Evolutionary conservation across 2,113 vertebrate genomes (phyloP), one percentile per base, ranked within the genome.

Genomic region (Triplophysa tibetana): DNA sequence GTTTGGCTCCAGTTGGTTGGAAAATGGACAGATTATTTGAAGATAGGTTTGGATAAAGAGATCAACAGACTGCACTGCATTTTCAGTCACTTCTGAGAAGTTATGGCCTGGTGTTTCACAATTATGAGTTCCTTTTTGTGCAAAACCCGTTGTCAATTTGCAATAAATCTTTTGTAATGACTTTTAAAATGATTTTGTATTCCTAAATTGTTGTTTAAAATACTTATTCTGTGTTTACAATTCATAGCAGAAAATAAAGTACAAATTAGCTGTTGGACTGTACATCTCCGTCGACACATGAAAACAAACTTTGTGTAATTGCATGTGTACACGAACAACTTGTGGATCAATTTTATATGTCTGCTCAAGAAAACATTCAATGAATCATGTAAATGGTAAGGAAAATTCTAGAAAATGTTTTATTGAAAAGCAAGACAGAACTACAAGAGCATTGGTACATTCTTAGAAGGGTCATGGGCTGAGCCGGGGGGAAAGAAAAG

Each of bases 341-440:
- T 50, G 48, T 50, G 13, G 48, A 50, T 16, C 48, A 50, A 38
- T 7, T 38, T 6, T 5, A 38, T 38, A 38, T 38, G 6, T 38
- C 33, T 38, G 33, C 33, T 4, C 33, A 19, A 13, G 11, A 70
- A 26, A 24, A 6, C 60, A 50, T 45, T 12, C 43, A 45, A 9
- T 45, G 43, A 45, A 45, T 7, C 3, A 74, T 45, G 4, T 5
- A 23, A 50, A 50, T 11, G 19, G 23, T 43, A 90, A 92, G 93
- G 92, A 97, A 94, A 92, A 95, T 93, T 94, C 94, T 97, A 97
- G 94, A 97, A 97, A 97, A 96, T 92, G 90, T 95, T 93, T 95
- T 92, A 93, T 95, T 96, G 94, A 96, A 96, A 96, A 96, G 94
- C 91, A 92, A 94, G 94, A 95, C 93, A 90, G 93, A 90, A 92